These are phyloP conservation scores for Perodicticus potto DNA, from an alignment of 2,797 vertebrate genomes.

Conservation along the genomic window DNA sequence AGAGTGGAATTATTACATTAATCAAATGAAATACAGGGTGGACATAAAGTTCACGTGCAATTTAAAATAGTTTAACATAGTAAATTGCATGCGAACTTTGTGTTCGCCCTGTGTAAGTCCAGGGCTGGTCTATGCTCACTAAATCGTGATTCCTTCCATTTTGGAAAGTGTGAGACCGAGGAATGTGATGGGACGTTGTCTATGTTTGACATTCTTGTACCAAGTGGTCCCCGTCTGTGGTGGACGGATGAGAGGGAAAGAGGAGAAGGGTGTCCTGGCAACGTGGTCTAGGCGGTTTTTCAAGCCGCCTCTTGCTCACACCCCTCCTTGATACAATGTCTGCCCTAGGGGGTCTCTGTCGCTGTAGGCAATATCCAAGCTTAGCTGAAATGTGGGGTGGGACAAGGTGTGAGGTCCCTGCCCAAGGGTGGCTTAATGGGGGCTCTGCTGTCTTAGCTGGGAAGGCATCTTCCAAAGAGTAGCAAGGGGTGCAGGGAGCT, in stretches of 20 bases:
- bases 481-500: background rate
- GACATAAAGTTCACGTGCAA: no score
- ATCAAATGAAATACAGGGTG: background rate
- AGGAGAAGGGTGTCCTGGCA: background rate
- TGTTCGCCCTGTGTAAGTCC: background rate
- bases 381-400: no score
- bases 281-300: background rate
- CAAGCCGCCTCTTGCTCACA: fast-evolving
- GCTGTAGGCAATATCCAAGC: background rate
- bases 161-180: background rate
- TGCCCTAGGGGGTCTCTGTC: no score
- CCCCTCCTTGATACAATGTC: background rate
- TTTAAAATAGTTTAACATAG: no score
- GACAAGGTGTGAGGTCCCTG: background rate
- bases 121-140: background rate
- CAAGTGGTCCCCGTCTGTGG: background rate
- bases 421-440: background rate
- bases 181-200: background rate
- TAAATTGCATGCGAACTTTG: no score
- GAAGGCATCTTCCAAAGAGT: background rate
- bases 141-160: background rate
- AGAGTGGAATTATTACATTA: background rate
- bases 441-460: background rate
- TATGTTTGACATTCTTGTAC: background rate
- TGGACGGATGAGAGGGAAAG: background rate